Evolutionary conservation across 2,113 vertebrate genomes (phyloP), one percentile per base, ranked within the genome.

Genomic region (Oxygymnocypris stewartii): DNA sequence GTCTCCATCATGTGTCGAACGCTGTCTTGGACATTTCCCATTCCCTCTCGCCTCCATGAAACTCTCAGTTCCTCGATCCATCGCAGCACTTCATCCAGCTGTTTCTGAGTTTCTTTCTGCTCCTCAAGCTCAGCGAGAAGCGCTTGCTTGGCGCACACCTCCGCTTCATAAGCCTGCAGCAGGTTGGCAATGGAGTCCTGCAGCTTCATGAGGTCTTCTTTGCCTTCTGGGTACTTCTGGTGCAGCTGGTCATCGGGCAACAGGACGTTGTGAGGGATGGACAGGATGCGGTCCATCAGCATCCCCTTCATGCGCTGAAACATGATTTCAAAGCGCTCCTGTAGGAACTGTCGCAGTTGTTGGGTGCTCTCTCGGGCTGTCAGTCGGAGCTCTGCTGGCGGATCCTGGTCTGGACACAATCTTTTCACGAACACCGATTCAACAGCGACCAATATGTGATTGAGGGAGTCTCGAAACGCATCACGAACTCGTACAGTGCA

Each of bases 401-500:
- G 91, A 4, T 82, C 31, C 44, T 0, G 87, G 75, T 31, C 85
- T n/a, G 82, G 84, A 11, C 84, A 71, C 67, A 97, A 81, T 88
- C 97, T 97, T 84, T 96, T 95, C 61, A 98, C 91, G 47, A 97
- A 96, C 0, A 97, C 96, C 1, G 94, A 94, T 91, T 99, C 98
- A 20, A 97, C 96, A 7, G 96, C 94, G 28, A 93, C 90, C 84
- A 97, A 92, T 73, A 96, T 93, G 42, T 98, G 96, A 51, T 94
- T 96, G 9, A 99, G 94, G 75, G 94, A 96, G 84, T 97, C 98
- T 90, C 97, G 96, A 91, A 99, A 98, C 3, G 97, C 96, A 78
- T 94, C 93, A 90, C 96, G 96, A 10, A 99, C 23, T 12, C 97
- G 92, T 18, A 98, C 83, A 93, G 98, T 90, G 86, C 97, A 98